Conservation (phyloP, 2,113 vertebrate genomes). For the Rhipidura dahli region DNA sequence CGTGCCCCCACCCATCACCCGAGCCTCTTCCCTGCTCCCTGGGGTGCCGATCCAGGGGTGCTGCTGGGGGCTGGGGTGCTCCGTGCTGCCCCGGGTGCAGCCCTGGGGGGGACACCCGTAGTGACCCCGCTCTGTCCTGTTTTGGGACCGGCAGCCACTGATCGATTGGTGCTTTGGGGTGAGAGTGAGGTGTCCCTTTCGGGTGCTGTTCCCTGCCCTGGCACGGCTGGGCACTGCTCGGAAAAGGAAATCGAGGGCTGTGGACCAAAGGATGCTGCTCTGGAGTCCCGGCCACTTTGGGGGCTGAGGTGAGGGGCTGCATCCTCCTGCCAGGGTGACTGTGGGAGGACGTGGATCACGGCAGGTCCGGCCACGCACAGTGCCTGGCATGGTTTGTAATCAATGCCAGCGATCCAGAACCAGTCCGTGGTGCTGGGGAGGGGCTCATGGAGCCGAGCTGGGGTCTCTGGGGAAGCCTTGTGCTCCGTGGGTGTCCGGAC, state of each 20-base stretch:
- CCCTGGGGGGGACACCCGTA: rapidly evolving
- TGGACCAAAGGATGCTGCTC: background rate
- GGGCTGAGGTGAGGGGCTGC: background rate
- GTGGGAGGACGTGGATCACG: rapidly evolving
- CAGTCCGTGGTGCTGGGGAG: rapidly evolving
- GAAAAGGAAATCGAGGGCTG: background rate
- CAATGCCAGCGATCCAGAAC: rapidly evolving
- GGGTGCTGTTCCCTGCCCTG: background rate
- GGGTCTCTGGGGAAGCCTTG: rapidly evolving
- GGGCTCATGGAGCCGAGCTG: background rate
- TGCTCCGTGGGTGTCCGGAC: background rate
- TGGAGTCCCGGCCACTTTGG: rapidly evolving
- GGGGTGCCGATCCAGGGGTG: rapidly evolving
- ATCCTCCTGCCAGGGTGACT: rapidly evolving
- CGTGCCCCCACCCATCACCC: background rate
- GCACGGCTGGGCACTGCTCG: rapidly evolving
- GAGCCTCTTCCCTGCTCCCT: background rate
- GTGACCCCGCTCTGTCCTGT: background rate
- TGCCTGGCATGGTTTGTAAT: background rate
- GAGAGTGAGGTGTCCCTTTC: rapidly evolving
- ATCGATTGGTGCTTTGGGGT: rapidly evolving
- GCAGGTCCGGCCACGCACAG: rapidly evolving
- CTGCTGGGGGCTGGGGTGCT: background rate
- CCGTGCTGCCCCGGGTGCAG: background rate
- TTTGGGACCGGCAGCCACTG: background rate